phyloP scores from a whole-genome alignment of 2,797 vertebrate genomes.

The Masticophis lateralis region DNA sequence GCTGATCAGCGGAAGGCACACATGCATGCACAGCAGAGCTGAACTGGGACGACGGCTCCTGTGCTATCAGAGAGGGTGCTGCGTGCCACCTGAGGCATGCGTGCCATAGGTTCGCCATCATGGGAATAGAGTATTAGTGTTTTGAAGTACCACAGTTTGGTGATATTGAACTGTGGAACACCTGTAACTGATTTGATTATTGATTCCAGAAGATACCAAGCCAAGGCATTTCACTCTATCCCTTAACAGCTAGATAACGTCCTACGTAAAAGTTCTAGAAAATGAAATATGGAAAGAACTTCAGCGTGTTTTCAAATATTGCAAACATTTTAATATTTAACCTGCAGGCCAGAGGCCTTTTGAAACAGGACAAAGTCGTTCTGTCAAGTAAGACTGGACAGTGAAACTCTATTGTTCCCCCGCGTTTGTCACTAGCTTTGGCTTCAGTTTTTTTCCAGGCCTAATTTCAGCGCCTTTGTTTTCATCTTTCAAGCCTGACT shows the following conservation, averaged over 20 bases:
- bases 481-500: background rate
- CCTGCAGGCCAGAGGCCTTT: background rate
- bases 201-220: background rate
- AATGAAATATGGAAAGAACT: background rate
- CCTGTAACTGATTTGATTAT: background rate
- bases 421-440: background rate
- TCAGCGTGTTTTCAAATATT: background rate
- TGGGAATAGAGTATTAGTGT: background rate
- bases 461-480: background rate
- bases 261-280: background rate
- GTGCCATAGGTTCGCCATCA: too few relatives aligned
- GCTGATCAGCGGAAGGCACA: too few relatives aligned
- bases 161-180: background rate
- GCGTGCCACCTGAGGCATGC: too few relatives aligned
- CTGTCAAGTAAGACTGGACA: too few relatives aligned
- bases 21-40: too few relatives aligned
- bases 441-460: background rate
- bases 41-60: fast-evolving
- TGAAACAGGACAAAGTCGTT: background rate
- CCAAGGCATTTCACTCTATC: background rate
- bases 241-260: background rate
- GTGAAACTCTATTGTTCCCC: background rate
- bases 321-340: background rate
- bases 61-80: too few relatives aligned
- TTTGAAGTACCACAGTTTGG: background rate